These are phyloP conservation scores for Aleiodes sp. DNA, from an alignment of 1,140 invertebrate genomes.

Conservation along the genomic window DNA sequence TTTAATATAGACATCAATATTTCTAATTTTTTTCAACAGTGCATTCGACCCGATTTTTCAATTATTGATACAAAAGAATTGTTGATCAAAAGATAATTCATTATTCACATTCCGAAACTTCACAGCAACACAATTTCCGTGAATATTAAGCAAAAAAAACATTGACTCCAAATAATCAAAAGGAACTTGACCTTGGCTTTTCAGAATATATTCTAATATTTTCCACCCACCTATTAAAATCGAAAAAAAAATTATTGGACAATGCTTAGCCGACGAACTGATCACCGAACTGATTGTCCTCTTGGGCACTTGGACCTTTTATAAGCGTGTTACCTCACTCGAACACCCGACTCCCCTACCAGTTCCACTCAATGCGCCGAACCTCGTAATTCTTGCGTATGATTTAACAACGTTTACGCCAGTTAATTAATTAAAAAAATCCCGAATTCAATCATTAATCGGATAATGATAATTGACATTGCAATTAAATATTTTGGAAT, in stretches of 20 bases:
- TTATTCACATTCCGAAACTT: too few species aligned
- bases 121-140: too few species aligned
- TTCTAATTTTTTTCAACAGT: too few species aligned
- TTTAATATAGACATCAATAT: too few species aligned
- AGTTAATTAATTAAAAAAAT: conserved; percentile 16
- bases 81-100: too few species aligned
- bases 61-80: too few species aligned
- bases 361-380: not conserved
- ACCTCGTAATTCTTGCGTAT: not conserved
- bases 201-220: conserved; percentile 18
- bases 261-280: conserved; percentile 48
- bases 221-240: conserved; percentile 48
- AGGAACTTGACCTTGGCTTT: not conserved
- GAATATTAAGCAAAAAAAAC: too few species aligned
- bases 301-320: conserved; percentile 46
- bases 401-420: conserved; percentile 51
- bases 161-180: not conserved
- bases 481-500: not conserved
- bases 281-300: conserved; percentile 55
- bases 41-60: too few species aligned
- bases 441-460: not conserved
- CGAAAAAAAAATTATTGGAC: conserved; percentile 30
- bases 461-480: not conserved
- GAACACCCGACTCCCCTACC: conserved; percentile 31
- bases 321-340: conserved; percentile 46